phyloP scores from a whole-genome alignment of 1,140 invertebrate genomes.

The Ditylenchus dipsaci region DNA sequence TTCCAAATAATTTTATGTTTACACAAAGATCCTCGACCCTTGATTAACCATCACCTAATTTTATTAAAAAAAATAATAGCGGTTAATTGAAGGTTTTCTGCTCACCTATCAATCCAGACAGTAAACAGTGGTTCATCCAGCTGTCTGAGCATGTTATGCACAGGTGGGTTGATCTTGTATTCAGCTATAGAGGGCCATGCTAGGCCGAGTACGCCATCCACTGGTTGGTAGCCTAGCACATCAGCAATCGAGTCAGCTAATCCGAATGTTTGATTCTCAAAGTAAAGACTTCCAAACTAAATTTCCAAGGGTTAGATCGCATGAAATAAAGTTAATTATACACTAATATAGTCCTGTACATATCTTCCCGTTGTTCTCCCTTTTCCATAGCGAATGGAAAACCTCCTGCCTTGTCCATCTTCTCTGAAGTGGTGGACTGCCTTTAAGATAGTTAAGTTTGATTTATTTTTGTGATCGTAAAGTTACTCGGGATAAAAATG shows the following conservation, averaged over 20 bases:
- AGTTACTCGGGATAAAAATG: slow-evolving; percentile 39
- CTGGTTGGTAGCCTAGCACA: slow-evolving; percentile 25
- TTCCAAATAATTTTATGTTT: no score
- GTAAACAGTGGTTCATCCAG: slow-evolving; percentile 18
- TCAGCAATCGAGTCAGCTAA: slow-evolving; percentile 23
- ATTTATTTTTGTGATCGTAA: slow-evolving; percentile 4
- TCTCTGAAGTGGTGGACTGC: slow-evolving; percentile 21
- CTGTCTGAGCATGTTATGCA: slow-evolving; percentile 18
- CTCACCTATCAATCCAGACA: slow-evolving; percentile 19
- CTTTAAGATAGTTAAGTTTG: slow-evolving; percentile 28
- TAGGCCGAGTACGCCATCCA: slow-evolving; percentile 35
- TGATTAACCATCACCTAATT: no score
- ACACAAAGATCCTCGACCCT: no score
- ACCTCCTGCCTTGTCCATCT: slow-evolving; percentile 44
- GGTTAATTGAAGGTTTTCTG: slow-evolving; percentile 12
- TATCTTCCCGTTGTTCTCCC: slow-evolving; percentile 32
- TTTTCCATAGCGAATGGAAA: slow-evolving; percentile 27
- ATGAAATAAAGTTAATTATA: background rate
- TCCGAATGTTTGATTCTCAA: slow-evolving; percentile 34
- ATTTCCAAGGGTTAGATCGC: slow-evolving; percentile 11
- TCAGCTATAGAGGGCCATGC: slow-evolving; percentile 32
- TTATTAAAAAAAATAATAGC: background rate
- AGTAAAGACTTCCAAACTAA: slow-evolving; percentile 35
- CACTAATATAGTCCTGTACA: slow-evolving; percentile 16
- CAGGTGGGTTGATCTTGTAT: slow-evolving; percentile 21